A percentile compares a stretch with the other conserved stretches of the same genome.
These are phyloP conservation scores for Gibbula magus DNA, from an alignment of 2,888 invertebrate species.

Conservation along the genomic window DNA sequence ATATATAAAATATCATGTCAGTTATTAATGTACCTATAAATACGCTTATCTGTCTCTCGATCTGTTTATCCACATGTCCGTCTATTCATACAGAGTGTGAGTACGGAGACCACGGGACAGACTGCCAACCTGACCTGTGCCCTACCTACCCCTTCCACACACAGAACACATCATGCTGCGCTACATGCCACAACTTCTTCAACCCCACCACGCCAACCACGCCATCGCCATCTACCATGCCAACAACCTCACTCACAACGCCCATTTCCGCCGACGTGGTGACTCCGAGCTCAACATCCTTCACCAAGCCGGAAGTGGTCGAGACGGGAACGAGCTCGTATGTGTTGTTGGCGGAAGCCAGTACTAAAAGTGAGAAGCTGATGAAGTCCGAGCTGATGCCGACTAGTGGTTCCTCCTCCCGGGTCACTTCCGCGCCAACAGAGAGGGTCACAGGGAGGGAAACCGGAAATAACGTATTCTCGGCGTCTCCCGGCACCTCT, in stretches of 20 bases:
- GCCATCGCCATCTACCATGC: constrained; percentile 22
- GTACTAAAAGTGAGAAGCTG: neutral
- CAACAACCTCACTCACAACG: constrained; percentile 26
- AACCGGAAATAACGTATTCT: too few species aligned
- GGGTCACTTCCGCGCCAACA: neutral
- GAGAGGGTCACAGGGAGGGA: neutral
- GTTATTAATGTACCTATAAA: too few species aligned
- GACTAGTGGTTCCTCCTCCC: neutral
- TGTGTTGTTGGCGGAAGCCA: neutral
- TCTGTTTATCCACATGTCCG: neutral
- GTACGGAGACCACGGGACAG: constrained; percentile 38
- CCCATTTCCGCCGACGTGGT: neutral
- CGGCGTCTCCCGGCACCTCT: too few species aligned
- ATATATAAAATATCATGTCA: too few species aligned
- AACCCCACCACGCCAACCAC: constrained; percentile 33
- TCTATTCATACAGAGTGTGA: constrained; percentile 37
- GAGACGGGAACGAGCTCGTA: neutral
- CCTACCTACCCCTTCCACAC: constrained; percentile 33
- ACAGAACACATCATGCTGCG: constrained; percentile 41
- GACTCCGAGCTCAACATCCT: neutral
- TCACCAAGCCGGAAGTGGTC: neutral
- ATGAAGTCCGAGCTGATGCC: constrained; percentile 8
- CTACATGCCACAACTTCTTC: constrained; percentile 37
- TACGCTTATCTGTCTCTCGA: neutral
- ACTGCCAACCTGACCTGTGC: constrained; percentile 36